Evolutionary conservation across 1,140 invertebrate genomes (phyloP).

Genomic region (Sycophila sp.): DNA sequence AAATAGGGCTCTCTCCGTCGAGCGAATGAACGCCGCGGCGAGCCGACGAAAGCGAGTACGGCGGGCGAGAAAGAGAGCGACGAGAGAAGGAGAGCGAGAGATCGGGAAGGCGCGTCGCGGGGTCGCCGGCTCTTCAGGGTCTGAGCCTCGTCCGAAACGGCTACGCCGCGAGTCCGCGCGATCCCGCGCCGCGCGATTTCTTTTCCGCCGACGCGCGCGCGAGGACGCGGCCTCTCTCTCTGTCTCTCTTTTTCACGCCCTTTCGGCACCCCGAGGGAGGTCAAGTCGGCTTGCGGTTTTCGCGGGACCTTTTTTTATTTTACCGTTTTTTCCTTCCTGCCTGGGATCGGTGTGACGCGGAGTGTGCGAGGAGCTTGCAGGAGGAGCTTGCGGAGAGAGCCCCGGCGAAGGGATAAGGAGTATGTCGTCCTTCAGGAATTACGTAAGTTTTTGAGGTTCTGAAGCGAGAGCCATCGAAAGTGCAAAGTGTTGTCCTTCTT

Average conservation of each 20-base stretch:
- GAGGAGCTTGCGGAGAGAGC: neutral
- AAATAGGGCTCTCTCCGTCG: slow-evolving; percentile 51
- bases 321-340: neutral
- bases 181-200: slow-evolving; percentile 45
- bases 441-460: slow-evolving; percentile 57
- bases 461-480: slow-evolving; percentile 7
- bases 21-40: slow-evolving; percentile 29
- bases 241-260: slow-evolving; percentile 39
- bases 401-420: slow-evolving; percentile 1
- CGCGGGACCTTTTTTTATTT: neutral
- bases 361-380: neutral
- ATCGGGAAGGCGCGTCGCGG: slow-evolving; percentile 48
- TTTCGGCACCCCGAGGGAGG: too few relatives aligned
- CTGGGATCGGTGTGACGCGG: neutral
- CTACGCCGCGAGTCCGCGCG: slow-evolving; percentile 42
- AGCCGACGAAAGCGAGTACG: slow-evolving; percentile 15
- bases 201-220: slow-evolving; percentile 41
- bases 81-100: slow-evolving; percentile 41
- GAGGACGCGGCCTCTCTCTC: neutral
- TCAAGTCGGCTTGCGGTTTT: neutral
- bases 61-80: slow-evolving; percentile 43
- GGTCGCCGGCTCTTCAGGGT: slow-evolving; percentile 63
- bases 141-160: slow-evolving; percentile 60
- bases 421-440: slow-evolving; percentile 62
- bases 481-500: too few relatives aligned